Base-by-base conservation (phyloP, 2,888 invertebrate species). In the Drosophila hawaiiensis region DNA sequence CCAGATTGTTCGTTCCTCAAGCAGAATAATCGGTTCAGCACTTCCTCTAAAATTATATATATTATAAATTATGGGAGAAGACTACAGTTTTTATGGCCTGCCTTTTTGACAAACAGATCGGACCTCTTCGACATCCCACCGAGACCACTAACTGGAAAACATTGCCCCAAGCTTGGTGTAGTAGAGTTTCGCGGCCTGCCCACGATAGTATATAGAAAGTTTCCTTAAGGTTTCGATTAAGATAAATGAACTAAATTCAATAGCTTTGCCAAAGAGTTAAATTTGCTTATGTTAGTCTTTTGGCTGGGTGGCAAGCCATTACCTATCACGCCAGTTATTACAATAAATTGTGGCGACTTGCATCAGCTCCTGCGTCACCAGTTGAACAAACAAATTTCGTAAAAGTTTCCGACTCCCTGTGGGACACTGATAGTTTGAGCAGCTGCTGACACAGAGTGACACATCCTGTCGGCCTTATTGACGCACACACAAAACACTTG, bases 401-500 rank as follows among this genome's bases (percentile, higher is more conserved):
- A 67, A 82, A 82, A 84, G 43, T 82, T 81, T 75, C 19, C 33
- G 33, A 25, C 47, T 47, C 14, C 52, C 22, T 28, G 3, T 62
- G 16, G 47, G 56, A 29, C 41, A 41, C 28, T 31, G 65, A 25
- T 28, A 28, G 37, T n/a, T 28, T 39, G 14, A 39, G n/a, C 37
- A 28, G 16, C 35, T 43, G 53, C 43, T 64, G 58, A 59, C 49
- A 67, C 22, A 67, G 62, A 59, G 41, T 53, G 84, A 84, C 88
- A 83, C 76, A 74, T 87, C 87, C 83, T 83, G 84, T 84, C 78
- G 67, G 49, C 85, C 50, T 66, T 70, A 64, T 43, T 66, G 81
- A 39, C 19, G 65, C 61, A 43, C 64, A 60, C 64, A 37, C 52
- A 80, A 75, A 81, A 60, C 47, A 4, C 2, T 83, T 80, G 56